A percentile compares a stretch with the other conserved stretches of the same genome.
Evolutionary conservation across 2,888 invertebrate genomes (phyloP).

Genomic region (Cerastoderma edule): DNA sequence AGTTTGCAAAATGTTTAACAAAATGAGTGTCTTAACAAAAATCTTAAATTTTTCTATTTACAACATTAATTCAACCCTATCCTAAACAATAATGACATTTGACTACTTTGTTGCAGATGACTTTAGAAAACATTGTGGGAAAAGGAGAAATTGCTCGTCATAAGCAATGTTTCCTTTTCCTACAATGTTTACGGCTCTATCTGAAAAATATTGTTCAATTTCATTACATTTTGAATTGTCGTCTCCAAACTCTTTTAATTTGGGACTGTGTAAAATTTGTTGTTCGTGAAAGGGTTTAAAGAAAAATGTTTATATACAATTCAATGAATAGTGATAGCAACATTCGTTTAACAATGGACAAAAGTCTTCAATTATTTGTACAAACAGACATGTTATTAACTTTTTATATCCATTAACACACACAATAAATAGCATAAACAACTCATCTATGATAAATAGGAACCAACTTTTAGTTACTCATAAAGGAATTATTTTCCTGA

Average conservation of each 20-base stretch:
- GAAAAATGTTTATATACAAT: background rate
- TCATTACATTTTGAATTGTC: too few species aligned
- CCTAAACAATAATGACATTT: background rate
- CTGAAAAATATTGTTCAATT: too few species aligned
- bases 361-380: too few species aligned
- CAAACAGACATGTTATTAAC: too few species aligned
- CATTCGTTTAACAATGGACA: background rate
- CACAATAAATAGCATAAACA: too few species aligned
- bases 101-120: background rate
- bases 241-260: background rate
- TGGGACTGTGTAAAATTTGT: background rate
- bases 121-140: too few species aligned
- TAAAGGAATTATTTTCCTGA: too few species aligned
- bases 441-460: too few species aligned
- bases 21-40: too few species aligned
- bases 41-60: conserved; percentile 5
- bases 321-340: background rate
- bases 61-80: background rate
- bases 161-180: conserved; percentile 7
- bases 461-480: too few species aligned
- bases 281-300: background rate
- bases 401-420: too few species aligned
- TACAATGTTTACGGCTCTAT: background rate
- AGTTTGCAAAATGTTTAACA: too few species aligned
- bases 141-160: conserved; percentile 4